phyloP scores from a whole-genome alignment of 2,888 invertebrate species.

The Hetaerina titia region DNA sequence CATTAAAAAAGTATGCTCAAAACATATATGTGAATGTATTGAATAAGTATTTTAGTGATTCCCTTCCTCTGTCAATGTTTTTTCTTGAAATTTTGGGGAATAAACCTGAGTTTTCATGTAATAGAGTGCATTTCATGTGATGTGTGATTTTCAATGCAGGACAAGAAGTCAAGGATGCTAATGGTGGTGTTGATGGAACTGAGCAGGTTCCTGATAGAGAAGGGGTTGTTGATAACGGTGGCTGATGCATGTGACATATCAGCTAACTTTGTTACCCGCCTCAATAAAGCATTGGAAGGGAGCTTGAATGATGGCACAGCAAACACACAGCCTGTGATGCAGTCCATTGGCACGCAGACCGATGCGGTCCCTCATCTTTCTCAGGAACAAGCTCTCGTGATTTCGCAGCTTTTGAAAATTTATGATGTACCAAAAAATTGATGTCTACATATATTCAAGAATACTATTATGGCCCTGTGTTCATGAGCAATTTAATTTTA shows the following conservation, averaged over 20 bases:
- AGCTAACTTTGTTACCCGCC: conserved; percentile 20
- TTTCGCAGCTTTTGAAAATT: not conserved
- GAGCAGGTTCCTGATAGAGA: conserved; percentile 32
- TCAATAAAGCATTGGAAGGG: not conserved
- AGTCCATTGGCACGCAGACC: conserved; percentile 25
- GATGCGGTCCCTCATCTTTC: not conserved
- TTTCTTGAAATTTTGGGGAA: too few relatives aligned
- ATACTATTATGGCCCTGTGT: too few relatives aligned
- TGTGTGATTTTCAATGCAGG: not conserved
- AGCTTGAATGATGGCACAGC: not conserved
- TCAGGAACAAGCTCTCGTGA: not conserved
- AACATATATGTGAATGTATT: too few relatives aligned
- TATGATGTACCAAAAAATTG: not conserved
- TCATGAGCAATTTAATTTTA: too few relatives aligned
- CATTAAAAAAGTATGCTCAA: too few relatives aligned
- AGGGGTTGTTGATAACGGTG: conserved; percentile 1
- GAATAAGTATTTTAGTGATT: too few relatives aligned
- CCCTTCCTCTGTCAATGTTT: too few relatives aligned
- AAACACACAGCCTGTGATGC: not conserved
- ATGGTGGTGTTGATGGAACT: conserved; percentile 18
- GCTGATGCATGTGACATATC: conserved; percentile 39
- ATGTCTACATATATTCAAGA: not conserved
- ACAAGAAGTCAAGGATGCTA: not conserved
- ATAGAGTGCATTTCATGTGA: too few relatives aligned
- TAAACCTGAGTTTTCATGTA: too few relatives aligned